Percentiles rank a stretch among this genome's conserved stretches.
These are phyloP conservation scores for Catostomus latipinnis DNA, from an alignment of 2,797 vertebrate genomes.

Conservation along the genomic window DNA sequence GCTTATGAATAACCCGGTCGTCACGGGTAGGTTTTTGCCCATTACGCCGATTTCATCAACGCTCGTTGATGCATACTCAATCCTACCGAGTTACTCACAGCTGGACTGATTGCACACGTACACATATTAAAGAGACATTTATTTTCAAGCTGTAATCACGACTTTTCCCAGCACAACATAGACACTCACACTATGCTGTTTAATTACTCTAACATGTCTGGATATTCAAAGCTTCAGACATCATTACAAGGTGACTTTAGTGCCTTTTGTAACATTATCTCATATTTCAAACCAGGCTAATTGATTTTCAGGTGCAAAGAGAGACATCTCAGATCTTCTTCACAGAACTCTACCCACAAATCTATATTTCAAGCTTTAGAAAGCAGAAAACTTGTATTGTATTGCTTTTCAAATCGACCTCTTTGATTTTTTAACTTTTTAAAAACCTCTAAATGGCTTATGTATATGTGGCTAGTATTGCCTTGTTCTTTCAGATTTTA, in stretches of 20 bases:
- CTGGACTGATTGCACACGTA: not conserved
- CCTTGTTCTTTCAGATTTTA: not conserved
- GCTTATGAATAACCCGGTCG: too few relatives aligned
- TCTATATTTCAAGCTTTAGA: slow-evolving; percentile 27
- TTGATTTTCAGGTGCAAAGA: slow-evolving; percentile 41
- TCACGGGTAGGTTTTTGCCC: too few relatives aligned
- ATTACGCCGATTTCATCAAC: too few relatives aligned
- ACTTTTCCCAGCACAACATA: not conserved
- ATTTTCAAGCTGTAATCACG: slow-evolving; percentile 8
- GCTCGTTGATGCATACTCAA: not conserved
- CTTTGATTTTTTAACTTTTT: not conserved
- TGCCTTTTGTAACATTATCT: slow-evolving; percentile 3
- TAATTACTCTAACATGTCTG: not conserved
- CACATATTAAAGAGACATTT: too few relatives aligned
- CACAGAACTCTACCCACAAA: slow-evolving; percentile 23
- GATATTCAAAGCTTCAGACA: not conserved
- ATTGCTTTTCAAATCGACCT: slow-evolving; percentile 24
- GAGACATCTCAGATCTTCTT: slow-evolving; percentile 11
- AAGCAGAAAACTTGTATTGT: slow-evolving; percentile 6
- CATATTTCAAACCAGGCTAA: slow-evolving; percentile 28
- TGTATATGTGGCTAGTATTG: not conserved
- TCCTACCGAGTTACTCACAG: not conserved
- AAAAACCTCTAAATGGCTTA: not conserved
- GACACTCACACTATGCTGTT: not conserved
- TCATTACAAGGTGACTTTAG: slow-evolving; percentile 35